These are phyloP conservation scores for Phyllostomus discolor DNA, from an alignment of 2,113 vertebrate genomes.

Conservation along the genomic window DNA sequence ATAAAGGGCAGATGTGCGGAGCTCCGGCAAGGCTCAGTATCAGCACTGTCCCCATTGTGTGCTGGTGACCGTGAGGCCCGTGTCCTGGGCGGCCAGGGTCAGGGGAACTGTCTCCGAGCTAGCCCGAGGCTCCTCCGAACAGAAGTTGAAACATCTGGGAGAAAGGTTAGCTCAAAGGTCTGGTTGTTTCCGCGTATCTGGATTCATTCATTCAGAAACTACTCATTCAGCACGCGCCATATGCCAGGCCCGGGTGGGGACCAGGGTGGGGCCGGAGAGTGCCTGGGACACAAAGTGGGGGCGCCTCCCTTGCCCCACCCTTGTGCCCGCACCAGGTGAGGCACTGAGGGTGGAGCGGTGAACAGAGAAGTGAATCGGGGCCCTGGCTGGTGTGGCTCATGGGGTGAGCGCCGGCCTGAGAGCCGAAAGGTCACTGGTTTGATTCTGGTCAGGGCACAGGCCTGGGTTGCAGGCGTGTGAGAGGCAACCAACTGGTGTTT, in stretches of 20 bases:
- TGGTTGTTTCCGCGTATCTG: neutral
- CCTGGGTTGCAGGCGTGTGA: too few species aligned
- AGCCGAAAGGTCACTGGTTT: too few species aligned
- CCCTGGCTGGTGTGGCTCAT: too few species aligned
- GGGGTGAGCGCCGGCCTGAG: too few species aligned
- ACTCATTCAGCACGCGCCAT: neutral
- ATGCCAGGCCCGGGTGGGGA: neutral
- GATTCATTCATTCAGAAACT: neutral
- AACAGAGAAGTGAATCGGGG: neutral
- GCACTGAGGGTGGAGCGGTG: rapidly evolving
- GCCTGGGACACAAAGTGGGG: neutral
- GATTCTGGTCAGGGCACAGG: too few species aligned
- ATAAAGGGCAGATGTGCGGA: neutral
- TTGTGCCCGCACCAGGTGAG: neutral
- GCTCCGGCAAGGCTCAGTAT: neutral
- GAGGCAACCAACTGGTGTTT: too few species aligned
- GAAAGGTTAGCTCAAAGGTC: neutral
- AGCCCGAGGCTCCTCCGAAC: neutral
- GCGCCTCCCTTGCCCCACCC: neutral
- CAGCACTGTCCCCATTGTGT: neutral
- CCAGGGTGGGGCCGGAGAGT: neutral
- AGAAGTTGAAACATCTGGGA: neutral
- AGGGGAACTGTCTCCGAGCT: neutral
- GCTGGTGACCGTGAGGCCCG: neutral
- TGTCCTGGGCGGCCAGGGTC: neutral